Evolutionary conservation across 2,888 invertebrate genomes (phyloP), one percentile per base, ranked within the genome.

Genomic region (Yponomeuta cagnagella): DNA sequence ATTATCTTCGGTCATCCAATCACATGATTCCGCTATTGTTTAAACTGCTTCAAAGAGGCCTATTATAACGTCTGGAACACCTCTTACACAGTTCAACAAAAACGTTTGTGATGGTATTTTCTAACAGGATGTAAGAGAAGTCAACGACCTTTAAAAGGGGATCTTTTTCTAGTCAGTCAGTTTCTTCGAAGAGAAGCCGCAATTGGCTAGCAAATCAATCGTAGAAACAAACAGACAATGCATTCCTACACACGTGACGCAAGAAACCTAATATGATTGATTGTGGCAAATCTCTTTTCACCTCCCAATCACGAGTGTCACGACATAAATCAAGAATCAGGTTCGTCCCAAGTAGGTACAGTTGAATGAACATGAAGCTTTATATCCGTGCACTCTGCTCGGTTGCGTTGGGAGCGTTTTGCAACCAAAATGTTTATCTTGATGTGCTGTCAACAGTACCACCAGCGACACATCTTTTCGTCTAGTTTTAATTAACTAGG

Each of bases 181-280:
- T 8, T 43, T 43, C 43, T 58, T 58, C 15, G 15, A 58, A 58
- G 52, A 58, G 52, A 58, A 58, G 12, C 52, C 52, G 15, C 52
- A 15, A 58, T 58, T 58, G 15, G 15, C 12, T 15, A 58, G 5
- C 15, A 58, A 58, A 58, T 15, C 52, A 58, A 58, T 15, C 52
- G 15, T 15, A 58, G 15, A 15, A 15, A 58, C 52, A 58, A 58
- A 58, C 15, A 58, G 5, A 58, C 52, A 58, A 58, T 58, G 52
- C 52, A 58, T 58, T 58, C 52, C 15, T 58, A 58, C 52, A 58
- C 52, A 58, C 52, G 52, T 58, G 33, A 65, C 33, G 65, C 65
- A 65, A 65, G 31, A 65, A 65, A 65, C 65, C 12, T 12, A 64
- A 65, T 65, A 33, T 65, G 65, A 65, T 65, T 65, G 65, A 65